Evolutionary conservation across 2,888 invertebrate species (phyloP).

Genomic region (Drosophila macrospina): DNA sequence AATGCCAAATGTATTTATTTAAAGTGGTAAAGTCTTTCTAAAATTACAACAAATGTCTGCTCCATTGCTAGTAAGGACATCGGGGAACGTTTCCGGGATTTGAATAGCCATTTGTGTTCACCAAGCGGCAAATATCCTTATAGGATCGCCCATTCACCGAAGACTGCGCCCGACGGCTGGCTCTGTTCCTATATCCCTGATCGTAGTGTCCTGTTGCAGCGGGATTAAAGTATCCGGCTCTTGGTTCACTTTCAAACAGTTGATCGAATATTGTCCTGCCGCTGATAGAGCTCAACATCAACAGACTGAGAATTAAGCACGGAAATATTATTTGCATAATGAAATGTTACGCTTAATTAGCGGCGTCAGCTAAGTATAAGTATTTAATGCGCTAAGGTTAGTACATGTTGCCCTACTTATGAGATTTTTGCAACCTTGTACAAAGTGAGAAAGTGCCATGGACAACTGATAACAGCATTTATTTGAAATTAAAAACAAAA

Average conservation of each 20-base stretch:
- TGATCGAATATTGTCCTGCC: slow-evolving; percentile 39
- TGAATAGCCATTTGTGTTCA: slow-evolving; percentile 74
- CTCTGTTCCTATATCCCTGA: slow-evolving; percentile 9
- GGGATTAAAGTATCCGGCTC: slow-evolving; percentile 43
- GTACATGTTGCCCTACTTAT: slow-evolving; percentile 47
- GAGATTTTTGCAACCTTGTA: slow-evolving; percentile 50
- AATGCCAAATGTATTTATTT: slow-evolving; percentile 52
- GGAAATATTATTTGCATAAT: slow-evolving; percentile 16
- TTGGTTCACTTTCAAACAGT: slow-evolving; percentile 39
- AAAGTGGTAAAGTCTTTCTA: slow-evolving; percentile 15
- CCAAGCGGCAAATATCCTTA: slow-evolving; percentile 78
- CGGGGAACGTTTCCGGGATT: slow-evolving; percentile 75
- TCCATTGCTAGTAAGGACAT: slow-evolving; percentile 65
- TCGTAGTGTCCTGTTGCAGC: slow-evolving; percentile 9
- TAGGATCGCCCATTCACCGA: slow-evolving; percentile 60
- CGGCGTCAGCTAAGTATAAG: slow-evolving; percentile 4
- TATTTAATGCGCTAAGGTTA: slow-evolving; percentile 26
- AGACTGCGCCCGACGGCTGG: slow-evolving; percentile 3
- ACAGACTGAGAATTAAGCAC: slow-evolving; percentile 17
- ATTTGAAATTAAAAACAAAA: slow-evolving; percentile 8
- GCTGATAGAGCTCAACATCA: background rate
- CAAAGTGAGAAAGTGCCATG: slow-evolving; percentile 17
- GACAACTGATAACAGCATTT: slow-evolving; percentile 52
- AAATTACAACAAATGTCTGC: slow-evolving; percentile 4
- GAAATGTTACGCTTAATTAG: background rate